phyloP scores from a whole-genome alignment of 1,140 invertebrate species.

The Glomeris maerens region DNA sequence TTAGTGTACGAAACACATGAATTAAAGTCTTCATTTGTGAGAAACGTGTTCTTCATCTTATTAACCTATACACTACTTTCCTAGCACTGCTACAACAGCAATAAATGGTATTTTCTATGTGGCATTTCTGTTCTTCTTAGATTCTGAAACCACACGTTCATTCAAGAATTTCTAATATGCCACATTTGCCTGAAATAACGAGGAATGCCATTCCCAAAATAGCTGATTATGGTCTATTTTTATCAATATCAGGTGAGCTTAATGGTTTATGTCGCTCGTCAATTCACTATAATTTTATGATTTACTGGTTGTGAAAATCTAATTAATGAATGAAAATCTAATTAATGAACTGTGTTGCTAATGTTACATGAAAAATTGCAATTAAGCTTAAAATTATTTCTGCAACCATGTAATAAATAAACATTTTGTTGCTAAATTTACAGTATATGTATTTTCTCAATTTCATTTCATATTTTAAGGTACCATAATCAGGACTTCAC shows the following conservation, averaged over 20 bases:
- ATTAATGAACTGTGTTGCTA: constrained; percentile 29
- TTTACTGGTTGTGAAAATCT: neutral
- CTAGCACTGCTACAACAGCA: constrained; percentile 8
- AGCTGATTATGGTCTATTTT: constrained; percentile 23
- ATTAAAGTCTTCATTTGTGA: constrained; percentile 23
- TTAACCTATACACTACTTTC: too few species aligned
- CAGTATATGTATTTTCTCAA: constrained; percentile 35
- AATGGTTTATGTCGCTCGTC: constrained; percentile 32
- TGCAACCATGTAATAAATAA: neutral
- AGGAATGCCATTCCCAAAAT: constrained; percentile 26
- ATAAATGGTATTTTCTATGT: neutral
- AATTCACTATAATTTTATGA: constrained; percentile 7
- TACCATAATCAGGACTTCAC: constrained; percentile 57
- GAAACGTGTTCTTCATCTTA: too few species aligned
- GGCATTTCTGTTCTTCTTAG: constrained; percentile 7
- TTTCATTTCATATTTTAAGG: constrained; percentile 47
- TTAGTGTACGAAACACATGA: constrained; percentile 35
- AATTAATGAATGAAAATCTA: neutral
- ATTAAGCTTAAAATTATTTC: neutral
- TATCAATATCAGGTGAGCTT: constrained; percentile 12
- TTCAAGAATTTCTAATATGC: constrained; percentile 38
- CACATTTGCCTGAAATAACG: constrained; percentile 28
- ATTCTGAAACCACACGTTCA: constrained; percentile 49
- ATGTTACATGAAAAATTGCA: neutral
- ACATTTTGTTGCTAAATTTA: neutral